Percentiles rank a stretch among this genome's conserved stretches.
These are phyloP conservation scores for Colossoma macropomum DNA, from an alignment of 2,113 vertebrate species.

Conservation along the genomic window DNA sequence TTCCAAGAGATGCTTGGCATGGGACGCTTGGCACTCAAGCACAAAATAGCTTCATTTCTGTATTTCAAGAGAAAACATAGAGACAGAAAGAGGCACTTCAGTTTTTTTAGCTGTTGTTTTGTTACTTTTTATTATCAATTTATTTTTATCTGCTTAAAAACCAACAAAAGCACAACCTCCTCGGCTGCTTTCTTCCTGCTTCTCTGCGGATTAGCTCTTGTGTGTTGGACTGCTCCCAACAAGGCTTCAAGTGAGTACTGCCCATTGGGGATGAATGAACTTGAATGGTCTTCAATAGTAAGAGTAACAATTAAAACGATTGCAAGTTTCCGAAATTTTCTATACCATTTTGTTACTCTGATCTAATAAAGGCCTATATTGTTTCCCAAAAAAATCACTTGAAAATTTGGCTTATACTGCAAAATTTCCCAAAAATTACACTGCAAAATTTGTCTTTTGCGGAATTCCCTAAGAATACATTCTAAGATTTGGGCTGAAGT, in stretches of 20 bases:
- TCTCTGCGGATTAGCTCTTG: slow-evolving; percentile 31
- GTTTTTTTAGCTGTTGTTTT: neutral
- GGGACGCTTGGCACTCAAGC: slow-evolving; percentile 44
- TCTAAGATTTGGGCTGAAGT: too few relatives aligned
- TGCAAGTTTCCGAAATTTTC: neutral
- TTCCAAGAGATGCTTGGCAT: slow-evolving; percentile 31
- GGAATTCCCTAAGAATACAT: too few relatives aligned
- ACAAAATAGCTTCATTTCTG: slow-evolving; percentile 17
- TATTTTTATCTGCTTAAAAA: too few relatives aligned
- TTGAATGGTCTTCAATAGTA: neutral
- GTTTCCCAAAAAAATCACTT: too few relatives aligned
- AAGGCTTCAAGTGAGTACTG: slow-evolving; percentile 13
- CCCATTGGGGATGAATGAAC: neutral
- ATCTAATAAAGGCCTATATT: too few relatives aligned
- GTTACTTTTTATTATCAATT: neutral
- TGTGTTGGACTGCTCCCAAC: neutral
- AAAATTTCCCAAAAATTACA: too few relatives aligned
- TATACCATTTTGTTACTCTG: too few relatives aligned
- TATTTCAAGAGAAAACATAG: neutral
- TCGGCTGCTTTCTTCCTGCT: neutral
- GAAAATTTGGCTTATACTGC: too few relatives aligned
- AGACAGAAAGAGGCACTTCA: too few relatives aligned
- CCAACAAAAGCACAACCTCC: neutral
- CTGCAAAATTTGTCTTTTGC: too few relatives aligned
- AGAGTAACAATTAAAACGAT: too few relatives aligned